phyloP scores from a whole-genome alignment of 2,797 vertebrate genomes.

The Sternotherus odoratus region DNA sequence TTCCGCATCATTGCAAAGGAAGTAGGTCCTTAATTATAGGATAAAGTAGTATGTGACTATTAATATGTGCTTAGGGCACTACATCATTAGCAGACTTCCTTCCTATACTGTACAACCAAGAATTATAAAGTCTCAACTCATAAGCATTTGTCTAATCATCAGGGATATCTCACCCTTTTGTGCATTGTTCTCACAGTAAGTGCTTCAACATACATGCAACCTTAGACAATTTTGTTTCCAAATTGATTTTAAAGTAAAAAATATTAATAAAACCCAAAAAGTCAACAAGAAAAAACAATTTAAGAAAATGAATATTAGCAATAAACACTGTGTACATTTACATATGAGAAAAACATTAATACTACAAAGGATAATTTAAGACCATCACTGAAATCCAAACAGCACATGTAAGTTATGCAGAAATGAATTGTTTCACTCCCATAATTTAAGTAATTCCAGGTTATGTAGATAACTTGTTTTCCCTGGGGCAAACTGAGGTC shows the following conservation, averaged over 20 bases:
- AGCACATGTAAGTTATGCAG: background rate
- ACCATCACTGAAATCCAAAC: background rate
- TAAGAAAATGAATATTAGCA: background rate
- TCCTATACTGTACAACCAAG: background rate
- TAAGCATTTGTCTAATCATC: background rate
- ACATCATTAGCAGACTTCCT: background rate
- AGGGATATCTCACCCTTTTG: background rate
- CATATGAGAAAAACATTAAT: background rate
- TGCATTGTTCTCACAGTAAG: background rate
- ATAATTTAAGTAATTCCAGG: background rate
- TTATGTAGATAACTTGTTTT: background rate
- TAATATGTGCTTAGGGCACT: background rate
- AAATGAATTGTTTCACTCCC: background rate
- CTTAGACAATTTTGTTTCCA: background rate
- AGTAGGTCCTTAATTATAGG: background rate
- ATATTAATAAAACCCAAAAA: background rate
- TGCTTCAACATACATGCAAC: background rate
- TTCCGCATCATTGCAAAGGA: no score
- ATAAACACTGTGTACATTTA: background rate
- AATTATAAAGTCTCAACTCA: background rate
- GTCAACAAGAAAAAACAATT: background rate
- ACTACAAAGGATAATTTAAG: background rate
- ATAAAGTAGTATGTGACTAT: background rate
- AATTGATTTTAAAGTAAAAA: background rate
- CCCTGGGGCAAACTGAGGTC: background rate